Evolutionary conservation across 1,140 invertebrate species (phyloP).

Genomic region (Drosophila leontia): DNA sequence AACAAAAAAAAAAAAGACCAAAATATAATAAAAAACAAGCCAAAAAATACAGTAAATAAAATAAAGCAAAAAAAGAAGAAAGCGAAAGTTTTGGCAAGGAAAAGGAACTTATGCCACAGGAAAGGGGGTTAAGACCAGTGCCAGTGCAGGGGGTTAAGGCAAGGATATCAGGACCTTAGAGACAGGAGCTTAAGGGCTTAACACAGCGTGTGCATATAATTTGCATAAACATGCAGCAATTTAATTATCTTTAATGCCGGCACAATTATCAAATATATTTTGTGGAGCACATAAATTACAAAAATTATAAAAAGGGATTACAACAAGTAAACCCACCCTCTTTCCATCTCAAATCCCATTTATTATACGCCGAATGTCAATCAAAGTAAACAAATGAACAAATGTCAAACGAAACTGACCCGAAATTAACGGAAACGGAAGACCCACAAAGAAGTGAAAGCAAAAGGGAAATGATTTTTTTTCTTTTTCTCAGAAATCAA

Average conservation of each 20-base stretch:
- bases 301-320: slow-evolving; percentile 3
- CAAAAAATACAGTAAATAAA: slow-evolving; percentile 28
- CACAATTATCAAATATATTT: slow-evolving; percentile 5
- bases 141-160: slow-evolving; percentile 9
- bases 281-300: slow-evolving; percentile 5
- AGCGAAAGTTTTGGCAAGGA: slow-evolving; percentile 50
- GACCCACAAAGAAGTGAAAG: background rate
- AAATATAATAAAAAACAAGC: slow-evolving; percentile 30
- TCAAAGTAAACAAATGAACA: slow-evolving; percentile 50
- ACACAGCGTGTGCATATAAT: slow-evolving; percentile 36
- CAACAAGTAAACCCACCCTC: background rate
- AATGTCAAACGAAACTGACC: slow-evolving; percentile 10
- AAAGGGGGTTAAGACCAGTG: slow-evolving; percentile 3
- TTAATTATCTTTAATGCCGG: slow-evolving; percentile 25
- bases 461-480: slow-evolving; percentile 16
- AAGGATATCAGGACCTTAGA: background rate
- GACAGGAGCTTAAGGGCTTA: slow-evolving; percentile 13
- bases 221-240: slow-evolving; percentile 42
- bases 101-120: slow-evolving; percentile 29
- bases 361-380: slow-evolving; percentile 52
- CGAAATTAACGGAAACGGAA: slow-evolving; percentile 25
- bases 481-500: slow-evolving; percentile 29
- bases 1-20: background rate
- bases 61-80: slow-evolving; percentile 17
- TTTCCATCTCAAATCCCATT: slow-evolving; percentile 23